Conservation (phyloP, 2,113 vertebrate genomes). For the Potamarius usumacintae region DNA sequence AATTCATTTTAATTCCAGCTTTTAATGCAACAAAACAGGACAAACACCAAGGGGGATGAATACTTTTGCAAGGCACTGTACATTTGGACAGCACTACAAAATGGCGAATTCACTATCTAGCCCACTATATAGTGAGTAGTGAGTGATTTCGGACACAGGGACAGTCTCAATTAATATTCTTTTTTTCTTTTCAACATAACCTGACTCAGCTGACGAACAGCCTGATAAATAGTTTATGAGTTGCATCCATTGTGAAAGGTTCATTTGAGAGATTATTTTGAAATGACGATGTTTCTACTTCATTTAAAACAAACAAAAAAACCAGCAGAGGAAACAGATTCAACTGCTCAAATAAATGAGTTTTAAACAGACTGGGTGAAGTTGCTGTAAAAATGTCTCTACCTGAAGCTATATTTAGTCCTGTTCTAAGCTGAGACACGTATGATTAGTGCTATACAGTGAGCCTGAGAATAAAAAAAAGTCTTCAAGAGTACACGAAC, state of each 20-base stretch:
- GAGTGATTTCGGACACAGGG: too few species aligned
- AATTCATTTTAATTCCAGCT: too few species aligned
- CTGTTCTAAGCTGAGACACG: neutral
- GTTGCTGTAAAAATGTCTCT: too few species aligned
- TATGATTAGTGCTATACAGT: neutral
- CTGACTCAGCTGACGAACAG: neutral
- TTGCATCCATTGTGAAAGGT: neutral
- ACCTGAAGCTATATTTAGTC: constrained; percentile 11
- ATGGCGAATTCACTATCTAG: too few species aligned
- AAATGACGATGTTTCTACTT: neutral
- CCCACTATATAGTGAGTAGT: too few species aligned
- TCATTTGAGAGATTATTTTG: neutral
- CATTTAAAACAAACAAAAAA: neutral
- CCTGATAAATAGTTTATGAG: neutral
- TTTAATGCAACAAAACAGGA: too few species aligned
- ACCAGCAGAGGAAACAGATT: neutral
- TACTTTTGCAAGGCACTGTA: too few species aligned
- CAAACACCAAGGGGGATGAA: too few species aligned
- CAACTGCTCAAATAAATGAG: neutral
- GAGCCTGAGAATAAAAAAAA: neutral
- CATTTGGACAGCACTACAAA: too few species aligned
- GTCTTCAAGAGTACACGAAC: neutral
- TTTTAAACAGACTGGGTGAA: neutral
- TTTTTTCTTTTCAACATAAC: too few species aligned
- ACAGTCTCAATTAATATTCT: neutral